Conservation (phyloP, 1,140 invertebrate genomes). For the Neuroterus valhalla region DNA sequence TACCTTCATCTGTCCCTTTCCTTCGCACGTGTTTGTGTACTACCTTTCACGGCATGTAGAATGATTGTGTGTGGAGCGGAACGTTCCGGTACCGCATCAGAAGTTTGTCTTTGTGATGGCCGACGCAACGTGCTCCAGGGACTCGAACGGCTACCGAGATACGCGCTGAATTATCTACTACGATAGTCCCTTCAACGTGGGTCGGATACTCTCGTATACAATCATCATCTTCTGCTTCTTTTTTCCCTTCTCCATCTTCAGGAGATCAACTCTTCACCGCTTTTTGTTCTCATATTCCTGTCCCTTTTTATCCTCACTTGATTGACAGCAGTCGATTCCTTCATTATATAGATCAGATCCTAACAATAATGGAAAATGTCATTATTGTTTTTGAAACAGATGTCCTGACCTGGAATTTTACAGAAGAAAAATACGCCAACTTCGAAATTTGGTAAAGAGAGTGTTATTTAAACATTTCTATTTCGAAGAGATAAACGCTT, state of each 20-base stretch:
- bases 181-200: conserved; percentile 66
- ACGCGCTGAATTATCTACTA: conserved; percentile 73
- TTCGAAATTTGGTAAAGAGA: no score
- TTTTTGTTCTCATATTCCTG: conserved; percentile 41
- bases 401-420: no score
- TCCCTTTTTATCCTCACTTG: conserved; percentile 39
- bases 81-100: conserved; percentile 66
- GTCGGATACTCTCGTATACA: conserved; percentile 60
- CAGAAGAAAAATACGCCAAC: no score
- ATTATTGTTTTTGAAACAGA: no score
- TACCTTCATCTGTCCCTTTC: conserved; percentile 41
- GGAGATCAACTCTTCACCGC: background rate
- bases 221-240: conserved; percentile 55
- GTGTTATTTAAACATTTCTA: no score
- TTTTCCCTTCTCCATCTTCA: conserved; percentile 39
- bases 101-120: conserved; percentile 74
- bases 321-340: no score
- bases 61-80: conserved; percentile 69
- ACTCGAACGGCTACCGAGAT: conserved; percentile 70
- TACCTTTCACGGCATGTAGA: conserved; percentile 59
- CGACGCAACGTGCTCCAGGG: conserved; percentile 62
- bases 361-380: no score
- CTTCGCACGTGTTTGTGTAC: conserved; percentile 47
- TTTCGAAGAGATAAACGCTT: no score
- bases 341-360: no score